These are phyloP conservation scores for Hippoglossus hippoglossus DNA, from an alignment of 2,797 vertebrate species.

Conservation along the genomic window DNA sequence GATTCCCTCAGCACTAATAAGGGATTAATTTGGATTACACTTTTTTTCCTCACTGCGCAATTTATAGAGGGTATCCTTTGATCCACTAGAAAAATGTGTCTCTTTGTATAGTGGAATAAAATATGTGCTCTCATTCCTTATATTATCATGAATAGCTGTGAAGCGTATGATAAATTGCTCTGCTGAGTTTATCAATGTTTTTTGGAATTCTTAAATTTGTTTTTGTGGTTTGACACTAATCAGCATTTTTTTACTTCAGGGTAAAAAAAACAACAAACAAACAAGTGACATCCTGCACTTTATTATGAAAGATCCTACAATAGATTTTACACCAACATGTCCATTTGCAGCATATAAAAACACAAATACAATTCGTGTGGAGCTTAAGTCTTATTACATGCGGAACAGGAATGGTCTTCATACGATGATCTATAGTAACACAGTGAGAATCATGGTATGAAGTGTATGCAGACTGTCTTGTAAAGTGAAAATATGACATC, in stretches of 20 bases:
- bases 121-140: not conserved
- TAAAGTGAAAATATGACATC: not conserved
- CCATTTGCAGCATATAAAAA: no score
- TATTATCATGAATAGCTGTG: no score
- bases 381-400: not conserved
- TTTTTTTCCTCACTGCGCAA: conserved; percentile 18
- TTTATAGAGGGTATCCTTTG: not conserved
- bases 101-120: conserved; percentile 1
- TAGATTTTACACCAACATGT: no score
- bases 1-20: conserved; percentile 22
- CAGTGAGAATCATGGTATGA: not conserved
- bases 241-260: no score
- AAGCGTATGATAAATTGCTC: no score
- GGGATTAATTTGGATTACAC: not conserved
- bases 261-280: no score
- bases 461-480: not conserved
- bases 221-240: no score
- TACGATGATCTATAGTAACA: not conserved
- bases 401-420: not conserved
- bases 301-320: no score
- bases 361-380: no score
- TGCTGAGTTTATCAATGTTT: no score
- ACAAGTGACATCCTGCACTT: no score
- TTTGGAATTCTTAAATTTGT: no score
- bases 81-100: not conserved